Percentiles rank a stretch among this genome's conserved stretches.
Evolutionary conservation across 2,888 invertebrate species (phyloP).

Genomic region (Proisotoma minuta): DNA sequence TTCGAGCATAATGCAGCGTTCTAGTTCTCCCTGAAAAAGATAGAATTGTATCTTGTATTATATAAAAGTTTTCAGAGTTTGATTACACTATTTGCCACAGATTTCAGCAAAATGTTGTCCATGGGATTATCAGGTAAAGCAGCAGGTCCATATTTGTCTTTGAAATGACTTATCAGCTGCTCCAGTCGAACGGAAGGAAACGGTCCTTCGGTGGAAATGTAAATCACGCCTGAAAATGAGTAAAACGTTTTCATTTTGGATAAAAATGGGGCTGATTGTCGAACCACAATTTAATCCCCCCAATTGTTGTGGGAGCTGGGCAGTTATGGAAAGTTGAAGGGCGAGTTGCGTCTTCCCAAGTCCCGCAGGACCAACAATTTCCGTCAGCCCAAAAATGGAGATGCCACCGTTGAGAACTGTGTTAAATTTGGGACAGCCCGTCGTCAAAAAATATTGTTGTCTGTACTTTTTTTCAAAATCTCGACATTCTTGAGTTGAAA

Average conservation of each 20-base stretch:
- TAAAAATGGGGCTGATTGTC: too few relatives aligned
- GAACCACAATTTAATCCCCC: slow-evolving; percentile 59
- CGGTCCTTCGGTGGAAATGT: slow-evolving; percentile 71
- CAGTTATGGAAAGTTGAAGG: slow-evolving; percentile 64
- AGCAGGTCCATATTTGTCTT: slow-evolving; percentile 18
- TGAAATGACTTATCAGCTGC: slow-evolving; percentile 32
- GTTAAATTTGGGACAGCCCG: slow-evolving; percentile 62
- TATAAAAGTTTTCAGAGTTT: too few relatives aligned
- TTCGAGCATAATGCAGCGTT: slow-evolving; percentile 56
- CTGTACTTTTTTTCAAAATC: too few relatives aligned
- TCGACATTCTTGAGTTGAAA: too few relatives aligned
- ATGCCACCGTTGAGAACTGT: slow-evolving; percentile 64
- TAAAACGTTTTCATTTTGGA: too few relatives aligned
- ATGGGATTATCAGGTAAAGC: slow-evolving; percentile 26
- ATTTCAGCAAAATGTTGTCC: slow-evolving; percentile 64
- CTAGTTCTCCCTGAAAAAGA: slow-evolving; percentile 55
- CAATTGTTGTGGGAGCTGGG: slow-evolving; percentile 57
- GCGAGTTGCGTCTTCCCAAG: slow-evolving; percentile 77
- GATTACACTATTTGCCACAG: slow-evolving; percentile 59
- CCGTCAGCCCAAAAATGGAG: slow-evolving; percentile 64
- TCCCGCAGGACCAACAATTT: slow-evolving; percentile 75
- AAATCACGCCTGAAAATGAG: slow-evolving; percentile 63
- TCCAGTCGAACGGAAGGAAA: slow-evolving; percentile 66
- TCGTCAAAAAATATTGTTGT: slow-evolving; percentile 48
- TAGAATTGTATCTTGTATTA: too few relatives aligned